phyloP scores from a whole-genome alignment of 2,888 invertebrate genomes.

The Lycia hirtaria region DNA sequence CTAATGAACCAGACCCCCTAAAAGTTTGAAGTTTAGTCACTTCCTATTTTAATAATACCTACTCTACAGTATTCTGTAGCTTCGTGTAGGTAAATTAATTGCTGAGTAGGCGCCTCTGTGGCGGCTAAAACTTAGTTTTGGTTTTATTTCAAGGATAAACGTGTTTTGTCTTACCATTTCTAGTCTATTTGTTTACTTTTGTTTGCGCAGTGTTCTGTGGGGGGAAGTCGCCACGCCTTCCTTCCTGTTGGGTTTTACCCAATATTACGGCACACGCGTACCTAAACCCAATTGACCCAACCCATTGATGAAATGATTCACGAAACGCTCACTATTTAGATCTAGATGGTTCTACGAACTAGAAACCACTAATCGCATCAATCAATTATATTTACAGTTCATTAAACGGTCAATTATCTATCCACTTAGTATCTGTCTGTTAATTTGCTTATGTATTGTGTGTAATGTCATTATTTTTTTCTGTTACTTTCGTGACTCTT shows the following conservation, averaged over 20 bases:
- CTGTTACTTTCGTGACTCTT: no score
- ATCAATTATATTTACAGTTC: neutral
- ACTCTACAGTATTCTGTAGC: no score
- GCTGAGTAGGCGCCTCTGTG: no score
- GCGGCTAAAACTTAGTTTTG: neutral
- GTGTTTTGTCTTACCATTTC: neutral
- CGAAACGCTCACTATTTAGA: neutral
- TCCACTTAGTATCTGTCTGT: no score
- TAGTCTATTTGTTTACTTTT: neutral
- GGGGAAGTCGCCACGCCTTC: slow-evolving; percentile 18
- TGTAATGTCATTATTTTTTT: no score
- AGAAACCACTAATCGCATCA: neutral
- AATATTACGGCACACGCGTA: neutral
- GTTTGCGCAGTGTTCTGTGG: slow-evolving; percentile 11
- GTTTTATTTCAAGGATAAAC: neutral
- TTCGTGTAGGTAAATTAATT: no score
- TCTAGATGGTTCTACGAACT: slow-evolving; percentile 6
- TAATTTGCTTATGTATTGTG: no score
- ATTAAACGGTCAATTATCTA: no score
- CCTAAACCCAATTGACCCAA: no score
- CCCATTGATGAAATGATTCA: slow-evolving; percentile 23
- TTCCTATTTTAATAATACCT: no score
- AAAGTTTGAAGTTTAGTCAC: no score
- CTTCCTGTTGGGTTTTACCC: slow-evolving; percentile 21
- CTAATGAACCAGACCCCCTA: no score